Conservation (phyloP, 2,888 invertebrate species). For the Bombylius discolor region DNA sequence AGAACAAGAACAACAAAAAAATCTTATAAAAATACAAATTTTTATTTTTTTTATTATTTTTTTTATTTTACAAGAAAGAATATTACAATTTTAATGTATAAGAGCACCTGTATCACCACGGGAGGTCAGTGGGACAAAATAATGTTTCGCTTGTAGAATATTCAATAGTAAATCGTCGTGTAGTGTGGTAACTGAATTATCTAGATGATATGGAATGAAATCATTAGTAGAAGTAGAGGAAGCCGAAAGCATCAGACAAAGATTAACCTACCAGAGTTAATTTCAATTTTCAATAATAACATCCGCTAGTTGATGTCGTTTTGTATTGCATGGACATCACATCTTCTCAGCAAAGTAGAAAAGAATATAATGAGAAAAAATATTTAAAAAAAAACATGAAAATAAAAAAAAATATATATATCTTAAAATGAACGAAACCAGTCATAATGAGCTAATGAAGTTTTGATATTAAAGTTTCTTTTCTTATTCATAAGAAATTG, state of each 20-base stretch:
- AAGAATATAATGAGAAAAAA: too few relatives aligned
- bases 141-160: neutral
- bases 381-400: too few relatives aligned
- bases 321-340: neutral
- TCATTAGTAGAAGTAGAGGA: slow-evolving; percentile 1
- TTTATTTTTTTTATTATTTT: too few relatives aligned
- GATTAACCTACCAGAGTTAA: neutral
- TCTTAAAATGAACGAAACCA: neutral
- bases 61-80: too few relatives aligned
- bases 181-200: slow-evolving; percentile 1
- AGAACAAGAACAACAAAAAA: too few relatives aligned
- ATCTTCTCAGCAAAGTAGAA: neutral
- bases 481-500: neutral
- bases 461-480: neutral
- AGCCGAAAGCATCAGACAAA: slow-evolving; percentile 1
- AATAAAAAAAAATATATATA: too few relatives aligned
- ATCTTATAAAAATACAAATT: too few relatives aligned
- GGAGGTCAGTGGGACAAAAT: slow-evolving; percentile 5
- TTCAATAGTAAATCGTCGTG: neutral
- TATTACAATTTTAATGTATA: too few relatives aligned
- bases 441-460: slow-evolving; percentile 2
- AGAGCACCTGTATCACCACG: neutral
- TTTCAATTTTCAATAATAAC: slow-evolving; percentile 6
- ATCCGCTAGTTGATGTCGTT: neutral
- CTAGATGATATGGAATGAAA: slow-evolving; percentile 2